Conservation (phyloP, 2,113 vertebrate genomes). For the Australoheros scitulus region DNA sequence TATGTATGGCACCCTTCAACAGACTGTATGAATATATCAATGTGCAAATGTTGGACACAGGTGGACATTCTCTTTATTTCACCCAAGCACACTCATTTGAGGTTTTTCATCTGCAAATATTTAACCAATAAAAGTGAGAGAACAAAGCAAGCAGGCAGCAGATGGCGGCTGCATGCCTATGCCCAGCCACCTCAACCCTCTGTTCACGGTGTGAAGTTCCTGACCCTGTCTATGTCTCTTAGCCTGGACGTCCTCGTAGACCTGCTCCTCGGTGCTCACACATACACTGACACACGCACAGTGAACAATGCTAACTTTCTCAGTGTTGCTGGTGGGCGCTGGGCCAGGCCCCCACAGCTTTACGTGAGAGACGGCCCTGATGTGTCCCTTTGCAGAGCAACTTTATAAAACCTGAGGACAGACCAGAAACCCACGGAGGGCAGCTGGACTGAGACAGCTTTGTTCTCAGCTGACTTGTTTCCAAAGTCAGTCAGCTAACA, state of each 20-base stretch:
- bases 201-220: constrained; percentile 42
- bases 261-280: constrained; percentile 21
- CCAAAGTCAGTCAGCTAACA: constrained; percentile 84
- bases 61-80: constrained; percentile 34
- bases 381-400: constrained; percentile 69
- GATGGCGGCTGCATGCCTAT: constrained; percentile 8
- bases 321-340: constrained; percentile 53
- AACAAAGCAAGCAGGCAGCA: constrained; percentile 24
- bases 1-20: not conserved
- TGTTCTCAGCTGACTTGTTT: constrained; percentile 83
- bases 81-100: constrained; percentile 41
- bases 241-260: constrained; percentile 25
- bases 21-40: constrained; percentile 30
- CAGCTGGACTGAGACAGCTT: constrained; percentile 83
- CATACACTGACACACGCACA: constrained; percentile 32
- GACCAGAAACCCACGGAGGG: constrained; percentile 71
- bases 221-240: constrained; percentile 51
- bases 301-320: constrained; percentile 58
- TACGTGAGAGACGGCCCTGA: constrained; percentile 67
- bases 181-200: constrained; percentile 14
- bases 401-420: constrained; percentile 80
- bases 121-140: constrained; percentile 38
- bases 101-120: constrained; percentile 66
- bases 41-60: constrained; percentile 14
- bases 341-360: constrained; percentile 63